Conservation (phyloP, 2,888 invertebrate species). For the Patella ulyssiponensis region DNA sequence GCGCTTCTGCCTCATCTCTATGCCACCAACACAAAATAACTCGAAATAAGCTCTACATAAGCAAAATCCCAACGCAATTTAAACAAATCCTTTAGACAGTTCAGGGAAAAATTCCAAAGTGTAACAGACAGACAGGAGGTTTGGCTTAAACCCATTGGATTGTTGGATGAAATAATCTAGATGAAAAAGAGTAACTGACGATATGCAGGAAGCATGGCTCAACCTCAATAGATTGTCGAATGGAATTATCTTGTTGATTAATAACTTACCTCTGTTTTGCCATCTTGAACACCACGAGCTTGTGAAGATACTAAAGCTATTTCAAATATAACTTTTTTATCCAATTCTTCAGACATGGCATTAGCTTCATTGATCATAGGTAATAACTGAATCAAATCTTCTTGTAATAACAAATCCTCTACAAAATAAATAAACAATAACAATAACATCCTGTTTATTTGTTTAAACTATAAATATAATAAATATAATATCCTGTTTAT, state of each 20-base stretch:
- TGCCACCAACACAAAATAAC: too few relatives aligned
- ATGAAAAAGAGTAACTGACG: neutral
- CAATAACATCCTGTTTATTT: too few relatives aligned
- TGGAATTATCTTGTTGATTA: neutral
- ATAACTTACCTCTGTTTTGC: constrained; percentile 63
- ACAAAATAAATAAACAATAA: constrained; percentile 20
- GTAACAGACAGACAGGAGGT: too few relatives aligned
- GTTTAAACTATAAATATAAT: too few relatives aligned
- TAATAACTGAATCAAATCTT: constrained; percentile 64
- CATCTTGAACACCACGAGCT: constrained; percentile 60
- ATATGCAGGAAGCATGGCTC: neutral
- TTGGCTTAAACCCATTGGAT: neutral
- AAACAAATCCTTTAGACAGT: too few relatives aligned
- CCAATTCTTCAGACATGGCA: constrained; percentile 68
- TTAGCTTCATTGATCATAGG: constrained; percentile 69
- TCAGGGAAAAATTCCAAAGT: too few relatives aligned
- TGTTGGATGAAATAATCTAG: neutral
- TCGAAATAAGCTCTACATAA: too few relatives aligned
- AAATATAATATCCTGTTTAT: too few relatives aligned
- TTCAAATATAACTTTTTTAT: constrained; percentile 68
- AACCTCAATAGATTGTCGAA: neutral
- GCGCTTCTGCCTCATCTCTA: too few relatives aligned
- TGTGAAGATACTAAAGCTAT: constrained; percentile 65
- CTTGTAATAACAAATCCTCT: constrained; percentile 69
- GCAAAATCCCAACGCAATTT: too few relatives aligned